Evolutionary conservation across 64 coral and sea anemone genomes (phyloP), one percentile per base, ranked within the genome.

Genomic region (Exaiptasia diaphana): DNA sequence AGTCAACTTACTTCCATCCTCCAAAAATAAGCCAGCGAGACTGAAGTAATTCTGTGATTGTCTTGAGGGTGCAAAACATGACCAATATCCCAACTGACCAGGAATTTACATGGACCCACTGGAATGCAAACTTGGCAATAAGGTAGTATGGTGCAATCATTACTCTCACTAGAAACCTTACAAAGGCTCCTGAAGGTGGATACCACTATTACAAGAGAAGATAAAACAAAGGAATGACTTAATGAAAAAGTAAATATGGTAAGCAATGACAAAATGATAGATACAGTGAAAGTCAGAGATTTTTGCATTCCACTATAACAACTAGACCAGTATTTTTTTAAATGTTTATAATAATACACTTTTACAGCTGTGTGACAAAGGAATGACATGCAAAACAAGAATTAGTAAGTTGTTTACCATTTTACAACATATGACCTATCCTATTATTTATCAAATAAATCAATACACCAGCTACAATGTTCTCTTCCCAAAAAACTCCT

Each of bases 111-210:
- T 49, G 54, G 33, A 89, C 34, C 70, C 71, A 93, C 41, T 75
- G 59, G 25, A 88, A 72, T 57, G 91, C 81, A 77, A 87, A 88
- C 37, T 83, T 88, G 29, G 70, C 85, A 30, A 93, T 84, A 49
- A 93, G 55, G 72, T 93, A 93, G 57, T 93, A 93, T 15, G 91
- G 91, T 21, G 85, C 58, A 14, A 93, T 34, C 24, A 83, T 38
- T 14, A 83, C 78, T 41, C 91, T 52, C n/a, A 84, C 33, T 8
- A 50, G 9, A 50, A 93, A 88, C 17, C 79, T 78, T 13, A 88
- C 55, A 62, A 88, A 88, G 57, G 88, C 91, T 41, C 77, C 41
- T 41, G 62, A 57, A 45, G 91, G 91, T 54, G 25, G 22, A 64
- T 80, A 38, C 48, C 41, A 50, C 20, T 25, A 46, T 61, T 88